These are phyloP conservation scores for Osedax frankpressi DNA, from an alignment of 2,888 invertebrate genomes.

Conservation along the genomic window DNA sequence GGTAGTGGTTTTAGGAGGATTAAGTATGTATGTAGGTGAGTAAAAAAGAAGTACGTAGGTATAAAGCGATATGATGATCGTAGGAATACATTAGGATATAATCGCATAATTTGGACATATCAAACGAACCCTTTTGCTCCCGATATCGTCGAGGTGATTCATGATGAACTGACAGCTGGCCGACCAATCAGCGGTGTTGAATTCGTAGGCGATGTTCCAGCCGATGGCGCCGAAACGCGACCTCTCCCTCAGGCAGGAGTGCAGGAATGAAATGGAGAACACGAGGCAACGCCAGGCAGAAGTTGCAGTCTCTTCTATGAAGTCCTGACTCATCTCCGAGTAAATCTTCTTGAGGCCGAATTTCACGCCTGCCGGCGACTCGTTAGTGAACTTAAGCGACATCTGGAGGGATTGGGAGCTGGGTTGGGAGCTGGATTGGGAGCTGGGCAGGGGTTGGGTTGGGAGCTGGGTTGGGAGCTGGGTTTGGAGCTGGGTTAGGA, in stretches of 20 bases:
- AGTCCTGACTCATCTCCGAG: slow-evolving; percentile 66
- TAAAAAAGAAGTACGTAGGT: no score
- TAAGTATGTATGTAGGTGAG: no score
- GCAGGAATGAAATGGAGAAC: slow-evolving; percentile 70
- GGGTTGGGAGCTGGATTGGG: no score
- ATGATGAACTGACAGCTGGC: slow-evolving; percentile 72
- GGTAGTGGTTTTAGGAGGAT: no score
- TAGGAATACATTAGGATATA: no score
- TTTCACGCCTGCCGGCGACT: slow-evolving; percentile 73
- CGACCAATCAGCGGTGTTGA: slow-evolving; percentile 74
- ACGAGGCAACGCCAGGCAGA: slow-evolving; percentile 68
- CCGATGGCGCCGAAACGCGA: slow-evolving; percentile 81
- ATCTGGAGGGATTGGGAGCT: slow-evolving; percentile 43
- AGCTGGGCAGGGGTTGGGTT: no score
- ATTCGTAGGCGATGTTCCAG: slow-evolving; percentile 85
- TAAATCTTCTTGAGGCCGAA: slow-evolving; percentile 73
- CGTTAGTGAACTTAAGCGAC: slow-evolving; percentile 75
- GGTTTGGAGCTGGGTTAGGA: no score
- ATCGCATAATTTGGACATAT: no score
- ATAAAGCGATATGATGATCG: no score
- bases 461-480: no score
- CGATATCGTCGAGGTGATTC: slow-evolving; percentile 69
- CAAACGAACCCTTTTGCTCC: slow-evolving; percentile 57
- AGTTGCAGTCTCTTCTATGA: slow-evolving; percentile 67
- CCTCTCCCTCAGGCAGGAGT: slow-evolving; percentile 72